phyloP scores from a whole-genome alignment of 35 echinoderm and acorn worm genomes.

The Patiria miniata region DNA sequence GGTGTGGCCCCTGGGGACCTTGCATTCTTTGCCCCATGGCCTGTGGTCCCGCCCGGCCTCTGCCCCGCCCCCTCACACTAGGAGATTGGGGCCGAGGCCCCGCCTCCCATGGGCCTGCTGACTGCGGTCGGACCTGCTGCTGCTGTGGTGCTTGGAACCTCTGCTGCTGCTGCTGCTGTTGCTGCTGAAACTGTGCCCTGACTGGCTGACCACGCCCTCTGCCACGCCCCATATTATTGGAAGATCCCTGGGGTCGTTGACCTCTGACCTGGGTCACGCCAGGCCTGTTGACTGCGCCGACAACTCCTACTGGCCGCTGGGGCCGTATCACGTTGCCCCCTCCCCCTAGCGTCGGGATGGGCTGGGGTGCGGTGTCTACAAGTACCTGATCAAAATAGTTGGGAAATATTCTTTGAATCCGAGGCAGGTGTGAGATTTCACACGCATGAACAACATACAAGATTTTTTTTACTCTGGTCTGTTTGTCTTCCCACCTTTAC shows the following conservation, averaged over 20 bases:
- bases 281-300: neutral
- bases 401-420: too few species aligned
- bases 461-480: too few species aligned
- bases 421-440: too few species aligned
- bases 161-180: slow-evolving; percentile 24
- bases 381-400: neutral
- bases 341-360: slow-evolving; percentile 34
- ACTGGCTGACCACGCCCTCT: slow-evolving; percentile 4
- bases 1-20: neutral
- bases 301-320: slow-evolving; percentile 4
- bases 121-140: slow-evolving; percentile 18
- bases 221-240: neutral
- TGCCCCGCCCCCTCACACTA: neutral
- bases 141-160: slow-evolving; percentile 4
- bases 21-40: neutral
- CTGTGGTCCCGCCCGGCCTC: slow-evolving; percentile 21
- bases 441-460: too few species aligned
- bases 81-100: slow-evolving; percentile 12
- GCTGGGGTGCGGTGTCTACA: slow-evolving; percentile 4
- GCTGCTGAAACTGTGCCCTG: neutral
- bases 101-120: slow-evolving; percentile 10
- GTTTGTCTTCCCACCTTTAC: too few species aligned
- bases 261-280: neutral
- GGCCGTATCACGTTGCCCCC: neutral
- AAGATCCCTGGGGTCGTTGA: slow-evolving; percentile 14